Evolutionary conservation across 2,113 vertebrate genomes (phyloP), one percentile per base, ranked within the genome.

Genomic region (Muntiacus reevesi): DNA sequence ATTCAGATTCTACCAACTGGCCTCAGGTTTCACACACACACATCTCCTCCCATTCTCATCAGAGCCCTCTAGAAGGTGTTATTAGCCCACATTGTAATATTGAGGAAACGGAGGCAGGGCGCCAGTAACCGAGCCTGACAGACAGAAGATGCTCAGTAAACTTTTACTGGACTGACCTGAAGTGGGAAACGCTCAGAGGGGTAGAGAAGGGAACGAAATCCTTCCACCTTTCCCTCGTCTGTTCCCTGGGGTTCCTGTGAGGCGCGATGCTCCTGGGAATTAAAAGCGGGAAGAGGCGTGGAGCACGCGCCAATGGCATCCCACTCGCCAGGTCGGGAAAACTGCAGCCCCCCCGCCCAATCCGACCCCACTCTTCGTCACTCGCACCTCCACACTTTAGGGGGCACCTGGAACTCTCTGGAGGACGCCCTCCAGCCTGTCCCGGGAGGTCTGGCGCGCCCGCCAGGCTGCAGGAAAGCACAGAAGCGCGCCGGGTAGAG

Each of bases 231-330:
- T 11, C 40, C 17, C 50, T 5, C 14, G 2, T 6, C 19, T 17
- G 45, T 6, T 59, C 52, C 21, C 76, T 2, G 17, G 28, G 36
- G 21, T 64, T 87, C 27, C 40, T 6, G 50, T 4, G 67, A 27
- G 5, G 28, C 52, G 28, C 6, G 59, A 15, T 7, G 50, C 50
- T 78, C n/a, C 54, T 13, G n/a, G 55, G 10, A 86, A 33, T 55
- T 30, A 89, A 33, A 54, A 55, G 43, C 13, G 30, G 17, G 30
- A 40, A 71, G 94, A 89, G 45, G 59, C 13, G 2, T 2, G 76
- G 52, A 23, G 40, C 11, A 30, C 36, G 1, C 0, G 6, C 36
- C 8, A 11, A 9, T n/a, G n/a, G 50, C 2, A 8, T 40, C 25
- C 87, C 25, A 30, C 28, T 64, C 6, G 0, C 60, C 74, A 28